phyloP scores from a whole-genome alignment of 2,797 vertebrate species.

The Sphaeramia orbicularis region DNA sequence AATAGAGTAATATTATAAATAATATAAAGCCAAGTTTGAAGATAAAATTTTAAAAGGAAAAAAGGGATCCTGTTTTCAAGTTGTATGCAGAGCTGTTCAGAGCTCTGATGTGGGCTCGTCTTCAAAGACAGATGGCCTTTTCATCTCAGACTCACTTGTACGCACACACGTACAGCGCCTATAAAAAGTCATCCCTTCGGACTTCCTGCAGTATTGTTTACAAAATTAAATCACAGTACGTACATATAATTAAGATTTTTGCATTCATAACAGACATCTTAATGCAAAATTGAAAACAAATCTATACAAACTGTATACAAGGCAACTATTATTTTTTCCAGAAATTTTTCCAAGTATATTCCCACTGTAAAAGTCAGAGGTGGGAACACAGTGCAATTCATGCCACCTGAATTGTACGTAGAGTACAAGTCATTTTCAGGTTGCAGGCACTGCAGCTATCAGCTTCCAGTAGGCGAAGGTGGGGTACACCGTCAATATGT shows the following conservation, averaged over 20 bases:
- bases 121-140: conserved; percentile 68
- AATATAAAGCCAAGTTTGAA: conserved; percentile 39
- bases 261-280: conserved; percentile 19
- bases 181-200: conserved; percentile 63
- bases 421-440: too few relatives aligned
- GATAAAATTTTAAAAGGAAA: conserved; percentile 36
- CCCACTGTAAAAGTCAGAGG: too few relatives aligned
- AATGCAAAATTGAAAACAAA: conserved; percentile 30
- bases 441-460: too few relatives aligned
- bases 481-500: too few relatives aligned
- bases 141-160: conserved; percentile 58
- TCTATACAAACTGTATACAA: conserved; percentile 23
- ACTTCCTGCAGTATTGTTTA: conserved; percentile 47
- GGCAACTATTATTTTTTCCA: too few relatives aligned
- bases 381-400: too few relatives aligned
- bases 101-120: conserved; percentile 55
- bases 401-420: too few relatives aligned
- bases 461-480: too few relatives aligned
- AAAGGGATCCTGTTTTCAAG: conserved; percentile 40
- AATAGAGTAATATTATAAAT: conserved; percentile 30
- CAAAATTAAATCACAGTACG: conserved; percentile 47
- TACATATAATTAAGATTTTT: conserved; percentile 52
- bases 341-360: too few relatives aligned
- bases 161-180: conserved; percentile 26
- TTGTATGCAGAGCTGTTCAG: conserved; percentile 41